Evolutionary conservation across 2,888 invertebrate species (phyloP).

Genomic region (Rotaria sp.): DNA sequence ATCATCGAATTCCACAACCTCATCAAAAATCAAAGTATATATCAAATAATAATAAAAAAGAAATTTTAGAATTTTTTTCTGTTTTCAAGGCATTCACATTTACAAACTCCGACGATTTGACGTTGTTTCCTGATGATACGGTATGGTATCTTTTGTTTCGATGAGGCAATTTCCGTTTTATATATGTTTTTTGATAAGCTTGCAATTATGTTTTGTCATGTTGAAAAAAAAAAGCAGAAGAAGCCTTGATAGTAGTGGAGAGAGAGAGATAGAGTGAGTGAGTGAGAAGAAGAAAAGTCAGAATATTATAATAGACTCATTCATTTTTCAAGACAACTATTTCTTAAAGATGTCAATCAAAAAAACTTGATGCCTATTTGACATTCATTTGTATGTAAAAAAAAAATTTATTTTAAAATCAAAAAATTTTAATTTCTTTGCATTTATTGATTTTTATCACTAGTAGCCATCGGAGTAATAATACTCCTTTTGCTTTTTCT

Average conservation of each 20-base stretch:
- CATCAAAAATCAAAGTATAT: constrained; percentile 11
- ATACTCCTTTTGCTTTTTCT: background rate
- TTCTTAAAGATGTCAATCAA: background rate
- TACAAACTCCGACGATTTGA: constrained; percentile 24
- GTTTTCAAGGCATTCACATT: constrained; percentile 25
- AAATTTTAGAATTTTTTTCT: background rate
- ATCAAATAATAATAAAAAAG: background rate
- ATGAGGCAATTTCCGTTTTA: background rate
- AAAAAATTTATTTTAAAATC: background rate
- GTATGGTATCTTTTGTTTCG: constrained; percentile 19
- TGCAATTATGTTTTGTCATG: constrained; percentile 10
- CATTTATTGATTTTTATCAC: background rate
- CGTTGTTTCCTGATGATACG: constrained; percentile 23
- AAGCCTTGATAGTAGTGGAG: background rate
- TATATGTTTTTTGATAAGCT: background rate
- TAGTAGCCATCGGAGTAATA: background rate
- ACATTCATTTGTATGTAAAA: background rate
- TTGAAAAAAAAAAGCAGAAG: background rate
- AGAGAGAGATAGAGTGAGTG: background rate
- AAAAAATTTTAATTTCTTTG: background rate
- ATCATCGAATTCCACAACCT: background rate
- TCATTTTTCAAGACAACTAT: background rate
- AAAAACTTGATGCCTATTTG: background rate
- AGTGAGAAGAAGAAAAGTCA: background rate
- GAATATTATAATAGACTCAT: background rate